Evolutionary conservation across 35 echinoderm and acorn worm genomes (phyloP), one percentile per base, ranked within the genome.

Genomic region (Chiridota heheva): DNA sequence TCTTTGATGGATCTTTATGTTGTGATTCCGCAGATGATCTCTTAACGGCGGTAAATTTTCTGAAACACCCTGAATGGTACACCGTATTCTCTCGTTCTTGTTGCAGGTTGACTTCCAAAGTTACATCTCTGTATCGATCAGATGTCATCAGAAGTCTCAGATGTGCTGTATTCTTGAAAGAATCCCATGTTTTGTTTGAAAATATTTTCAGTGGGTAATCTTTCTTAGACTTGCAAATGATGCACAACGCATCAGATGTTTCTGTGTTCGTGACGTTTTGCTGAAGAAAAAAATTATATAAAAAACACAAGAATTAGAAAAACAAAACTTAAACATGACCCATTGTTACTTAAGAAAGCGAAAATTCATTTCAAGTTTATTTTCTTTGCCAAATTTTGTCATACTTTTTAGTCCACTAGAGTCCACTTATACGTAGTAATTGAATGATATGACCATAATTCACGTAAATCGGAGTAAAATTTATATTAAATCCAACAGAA

Each of bases 41-140:
- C 41, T 69, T 82, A 1, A 82, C 80, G 7, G 80, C 63, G 17
- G 63, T 69, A 20, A 69, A 82, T 17, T 35, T 47, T 42, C 63
- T 67, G 32, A 69, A 69, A 33, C 80, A 82, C 55, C 56, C 56
- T 5, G 80, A 69, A n/a, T 82, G 80, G 42, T 82, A 82, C 63
- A 30, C 58, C 34, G 39, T 27, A 69, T 49, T 51, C 29, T 29
- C 62, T 18, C 18, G 36, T 36, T 82, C 42, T 82, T 82, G 39
- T 38, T 69, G 36, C 62, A 69, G 33, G 70, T 82, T 82, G 2
- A 82, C 62, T 69, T 82, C 42, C 33, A 44, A 53, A 3, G 63
- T 82, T 24, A 53, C 6, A 31, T 82, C 36, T 46, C 20, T 81
- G 22, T 81, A 81, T 16, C 58, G 38, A 48, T 81, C 78, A 33